These are phyloP conservation scores for Eptesicus fuscus DNA, from an alignment of 2,113 vertebrate species.

Conservation along the genomic window DNA sequence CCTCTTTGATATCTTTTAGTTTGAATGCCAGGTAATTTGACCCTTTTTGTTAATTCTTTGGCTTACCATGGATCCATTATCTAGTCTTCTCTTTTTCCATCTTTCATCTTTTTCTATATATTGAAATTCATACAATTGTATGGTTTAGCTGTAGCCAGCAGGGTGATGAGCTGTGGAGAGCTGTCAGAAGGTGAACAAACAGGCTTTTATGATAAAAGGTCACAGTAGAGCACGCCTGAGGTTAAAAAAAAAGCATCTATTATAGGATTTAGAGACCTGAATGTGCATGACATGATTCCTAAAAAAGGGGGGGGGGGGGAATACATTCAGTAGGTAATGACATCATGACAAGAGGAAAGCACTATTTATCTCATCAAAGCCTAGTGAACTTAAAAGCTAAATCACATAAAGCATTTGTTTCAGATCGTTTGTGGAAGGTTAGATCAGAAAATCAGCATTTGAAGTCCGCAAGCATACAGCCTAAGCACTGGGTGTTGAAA, in stretches of 20 bases:
- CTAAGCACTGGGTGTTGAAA: slow-evolving; percentile 17
- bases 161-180: slow-evolving; percentile 55
- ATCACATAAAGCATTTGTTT: slow-evolving; percentile 53
- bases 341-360: slow-evolving; percentile 66
- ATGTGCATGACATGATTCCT: slow-evolving; percentile 65
- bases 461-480: neutral
- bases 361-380: slow-evolving; percentile 67
- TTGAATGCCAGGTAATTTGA: slow-evolving; percentile 69
- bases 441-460: slow-evolving; percentile 59
- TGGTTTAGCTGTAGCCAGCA: slow-evolving; percentile 55
- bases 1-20: slow-evolving; percentile 71
- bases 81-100: slow-evolving; percentile 56
- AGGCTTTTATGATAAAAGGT: slow-evolving; percentile 65
- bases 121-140: slow-evolving; percentile 74
- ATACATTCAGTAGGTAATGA: slow-evolving; percentile 55
- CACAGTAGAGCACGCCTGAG: slow-evolving; percentile 33
- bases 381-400: slow-evolving; percentile 56
- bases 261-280: slow-evolving; percentile 69
- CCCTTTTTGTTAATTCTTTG: slow-evolving; percentile 70
- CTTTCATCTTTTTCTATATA: slow-evolving; percentile 75
- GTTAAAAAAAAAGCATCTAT: slow-evolving; percentile 68
- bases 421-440: slow-evolving; percentile 61
- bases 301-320: neutral
- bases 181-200: slow-evolving; percentile 69
- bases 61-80: slow-evolving; percentile 65